phyloP scores from a whole-genome alignment of 2,797 vertebrate genomes.

The Acanthiza pusilla region DNA sequence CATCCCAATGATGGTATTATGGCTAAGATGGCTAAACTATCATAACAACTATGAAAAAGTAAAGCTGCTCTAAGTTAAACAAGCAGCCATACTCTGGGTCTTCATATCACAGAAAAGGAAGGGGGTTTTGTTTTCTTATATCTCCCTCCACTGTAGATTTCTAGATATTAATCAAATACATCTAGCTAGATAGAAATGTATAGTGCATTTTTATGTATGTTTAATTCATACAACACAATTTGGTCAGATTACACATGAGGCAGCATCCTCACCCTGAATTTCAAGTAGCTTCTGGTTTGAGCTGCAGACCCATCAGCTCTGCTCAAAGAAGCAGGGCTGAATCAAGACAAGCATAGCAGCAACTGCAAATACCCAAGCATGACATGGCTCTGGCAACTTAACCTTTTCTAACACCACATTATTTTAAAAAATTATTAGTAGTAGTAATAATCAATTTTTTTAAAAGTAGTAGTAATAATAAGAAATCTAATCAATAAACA shows the following conservation, averaged over 20 bases:
- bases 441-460: not conserved
- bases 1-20: not conserved
- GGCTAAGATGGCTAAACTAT: not conserved
- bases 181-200: not conserved
- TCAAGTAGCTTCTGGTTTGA: not conserved
- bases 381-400: not conserved
- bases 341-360: not conserved
- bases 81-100: not conserved
- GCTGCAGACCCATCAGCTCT: not conserved
- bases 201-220: not conserved
- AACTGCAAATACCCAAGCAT: not conserved
- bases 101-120: not conserved
- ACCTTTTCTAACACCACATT: not conserved
- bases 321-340: not conserved
- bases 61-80: not conserved
- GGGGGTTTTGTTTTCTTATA: fast-evolving
- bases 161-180: not conserved
- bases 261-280: not conserved
- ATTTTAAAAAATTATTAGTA: not conserved
- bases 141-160: not conserved
- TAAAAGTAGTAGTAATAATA: not conserved
- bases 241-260: not conserved
- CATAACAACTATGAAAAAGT: not conserved
- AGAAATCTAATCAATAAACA: not conserved
- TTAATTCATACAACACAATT: not conserved